Conservation (phyloP, 2,797 vertebrate species). For the Cuniculus paca region DNA sequence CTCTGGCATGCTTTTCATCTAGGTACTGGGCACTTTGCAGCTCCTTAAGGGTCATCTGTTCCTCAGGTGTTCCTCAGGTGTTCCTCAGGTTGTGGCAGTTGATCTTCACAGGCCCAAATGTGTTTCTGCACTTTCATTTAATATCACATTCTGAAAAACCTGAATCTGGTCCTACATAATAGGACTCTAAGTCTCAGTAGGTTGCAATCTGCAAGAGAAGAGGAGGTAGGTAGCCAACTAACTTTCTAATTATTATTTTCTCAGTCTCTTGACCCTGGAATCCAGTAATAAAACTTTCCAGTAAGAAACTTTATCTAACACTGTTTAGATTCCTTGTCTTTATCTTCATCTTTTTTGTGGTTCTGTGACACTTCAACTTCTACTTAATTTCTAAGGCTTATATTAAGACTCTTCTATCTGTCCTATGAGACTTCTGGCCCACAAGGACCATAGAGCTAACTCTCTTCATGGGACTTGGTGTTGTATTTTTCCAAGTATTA, state of each 20-base stretch:
- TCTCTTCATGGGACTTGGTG: neutral
- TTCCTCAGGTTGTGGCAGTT: neutral
- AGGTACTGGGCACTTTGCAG: neutral
- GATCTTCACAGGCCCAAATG: neutral
- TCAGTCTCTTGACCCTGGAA: neutral
- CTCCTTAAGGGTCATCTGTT: too few relatives aligned
- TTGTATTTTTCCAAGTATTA: neutral
- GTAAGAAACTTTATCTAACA: neutral
- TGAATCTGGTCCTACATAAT: neutral
- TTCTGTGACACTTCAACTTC: neutral
- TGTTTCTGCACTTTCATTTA: neutral
- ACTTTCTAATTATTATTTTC: neutral
- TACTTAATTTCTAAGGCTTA: neutral
- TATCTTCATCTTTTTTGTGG: neutral
- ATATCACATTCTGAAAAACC: neutral
- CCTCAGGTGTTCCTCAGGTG: rapidly evolving
- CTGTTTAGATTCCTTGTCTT: conserved; percentile 2
- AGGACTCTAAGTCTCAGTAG: rapidly evolving
- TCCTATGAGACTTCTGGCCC: neutral
- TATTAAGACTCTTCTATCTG: neutral
- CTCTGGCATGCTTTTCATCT: neutral
- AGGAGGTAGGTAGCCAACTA: neutral
- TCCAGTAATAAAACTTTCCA: neutral
- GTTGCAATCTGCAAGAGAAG: neutral
- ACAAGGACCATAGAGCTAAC: neutral